Conservation (phyloP, 2,113 vertebrate species). For the Parus major region DNA sequence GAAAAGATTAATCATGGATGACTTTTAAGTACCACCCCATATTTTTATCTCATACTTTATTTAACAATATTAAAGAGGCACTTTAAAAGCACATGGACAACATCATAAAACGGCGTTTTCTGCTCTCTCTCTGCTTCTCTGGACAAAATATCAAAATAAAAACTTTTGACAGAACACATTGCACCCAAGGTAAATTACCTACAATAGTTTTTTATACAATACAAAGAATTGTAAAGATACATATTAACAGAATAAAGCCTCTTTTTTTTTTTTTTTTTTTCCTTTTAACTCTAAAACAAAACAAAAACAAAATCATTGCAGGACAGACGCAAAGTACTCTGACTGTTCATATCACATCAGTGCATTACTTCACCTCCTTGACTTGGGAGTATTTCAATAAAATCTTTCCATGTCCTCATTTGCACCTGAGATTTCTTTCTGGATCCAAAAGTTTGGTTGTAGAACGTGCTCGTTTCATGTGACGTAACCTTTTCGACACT, state of each 20-base stretch:
- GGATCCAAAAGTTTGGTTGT: constrained; percentile 68
- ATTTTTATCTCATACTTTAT: constrained; percentile 61
- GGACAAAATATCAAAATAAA: constrained; percentile 93
- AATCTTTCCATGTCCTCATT: constrained; percentile 75
- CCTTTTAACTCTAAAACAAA: constrained; percentile 80
- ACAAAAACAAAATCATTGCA: constrained; percentile 56
- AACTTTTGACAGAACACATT: constrained; percentile 91
- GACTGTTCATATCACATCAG: constrained; percentile 86
- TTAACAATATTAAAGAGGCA: constrained; percentile 81
- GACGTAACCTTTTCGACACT: constrained; percentile 48
- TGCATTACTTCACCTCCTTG: constrained; percentile 86
- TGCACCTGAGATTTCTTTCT: constrained; percentile 86
- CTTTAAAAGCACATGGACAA: constrained; percentile 83
- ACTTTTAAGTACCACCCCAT: constrained; percentile 58
- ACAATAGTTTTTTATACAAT: constrained; percentile 87
- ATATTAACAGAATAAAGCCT: constrained; percentile 89
- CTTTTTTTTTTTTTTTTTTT: constrained; percentile 74
- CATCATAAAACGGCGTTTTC: constrained; percentile 79
- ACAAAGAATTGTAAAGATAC: constrained; percentile 82
- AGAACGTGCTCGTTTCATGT: not conserved
- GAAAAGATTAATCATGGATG: constrained; percentile 45
- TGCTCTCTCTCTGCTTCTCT: constrained; percentile 83
- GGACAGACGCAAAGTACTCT: constrained; percentile 80
- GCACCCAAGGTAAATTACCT: constrained; percentile 88
- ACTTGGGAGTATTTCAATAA: constrained; percentile 74